Conservation (phyloP, 2,888 invertebrate species). For the Amiota communis region DNA sequence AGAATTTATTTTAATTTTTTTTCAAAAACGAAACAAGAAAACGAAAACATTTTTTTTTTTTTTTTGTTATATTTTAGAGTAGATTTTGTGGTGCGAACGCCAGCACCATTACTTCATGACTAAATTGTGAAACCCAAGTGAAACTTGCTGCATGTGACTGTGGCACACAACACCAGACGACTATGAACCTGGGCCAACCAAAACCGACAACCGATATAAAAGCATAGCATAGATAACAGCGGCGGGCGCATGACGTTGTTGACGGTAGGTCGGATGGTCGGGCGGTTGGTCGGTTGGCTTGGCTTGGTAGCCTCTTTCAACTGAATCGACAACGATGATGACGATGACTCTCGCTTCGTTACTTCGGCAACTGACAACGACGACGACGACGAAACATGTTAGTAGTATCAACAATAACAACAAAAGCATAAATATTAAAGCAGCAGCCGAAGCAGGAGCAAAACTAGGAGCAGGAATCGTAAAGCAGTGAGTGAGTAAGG, state of each 20-base stretch:
- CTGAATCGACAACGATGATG: neutral
- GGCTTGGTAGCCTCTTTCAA: too few species aligned
- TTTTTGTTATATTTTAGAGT: neutral
- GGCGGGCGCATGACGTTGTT: constrained; percentile 22
- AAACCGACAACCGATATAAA: constrained; percentile 47
- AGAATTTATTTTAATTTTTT: neutral
- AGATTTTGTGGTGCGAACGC: constrained; percentile 52
- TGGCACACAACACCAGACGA: constrained; percentile 15
- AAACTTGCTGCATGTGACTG: too few species aligned
- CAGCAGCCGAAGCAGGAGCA: constrained; percentile 6
- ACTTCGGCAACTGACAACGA: constrained; percentile 56
- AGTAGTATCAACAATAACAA: constrained; percentile 31
- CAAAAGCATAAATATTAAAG: constrained; percentile 24
- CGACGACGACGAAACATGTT: constrained; percentile 41
- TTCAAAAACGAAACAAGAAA: neutral
- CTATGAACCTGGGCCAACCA: constrained; percentile 38
- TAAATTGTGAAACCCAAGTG: constrained; percentile 41
- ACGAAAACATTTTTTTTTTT: neutral
- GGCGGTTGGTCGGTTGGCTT: neutral
- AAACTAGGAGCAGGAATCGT: neutral
- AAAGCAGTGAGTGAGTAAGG: constrained; percentile 40
- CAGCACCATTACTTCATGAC: constrained; percentile 64
- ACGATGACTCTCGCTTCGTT: constrained; percentile 39
- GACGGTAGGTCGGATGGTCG: neutral
- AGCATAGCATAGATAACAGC: constrained; percentile 50